Percentiles rank a stretch among this genome's conserved stretches.
Evolutionary conservation across 2,797 vertebrate genomes (phyloP).

Genomic region (Anguilla anguilla): DNA sequence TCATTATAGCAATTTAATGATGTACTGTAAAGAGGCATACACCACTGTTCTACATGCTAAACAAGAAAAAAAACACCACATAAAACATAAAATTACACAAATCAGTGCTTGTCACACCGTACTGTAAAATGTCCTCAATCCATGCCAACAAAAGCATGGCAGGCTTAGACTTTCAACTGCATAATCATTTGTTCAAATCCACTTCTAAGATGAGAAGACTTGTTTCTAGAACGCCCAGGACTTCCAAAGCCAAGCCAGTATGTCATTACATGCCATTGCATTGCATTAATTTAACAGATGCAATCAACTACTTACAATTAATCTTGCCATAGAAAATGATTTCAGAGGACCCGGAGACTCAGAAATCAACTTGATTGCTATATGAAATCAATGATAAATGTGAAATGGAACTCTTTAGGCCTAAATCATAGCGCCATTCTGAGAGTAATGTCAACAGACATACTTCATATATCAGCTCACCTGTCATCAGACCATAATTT

Average conservation of each 20-base stretch:
- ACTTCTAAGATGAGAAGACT: neutral
- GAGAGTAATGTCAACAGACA: neutral
- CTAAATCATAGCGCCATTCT: neutral
- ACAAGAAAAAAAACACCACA: neutral
- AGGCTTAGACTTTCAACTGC: neutral
- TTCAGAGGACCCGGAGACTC: neutral
- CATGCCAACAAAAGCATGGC: neutral
- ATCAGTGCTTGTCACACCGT: neutral
- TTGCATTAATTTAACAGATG: neutral
- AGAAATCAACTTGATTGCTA: neutral
- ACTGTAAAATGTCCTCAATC: neutral
- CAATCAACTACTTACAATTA: neutral
- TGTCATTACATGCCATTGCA: neutral
- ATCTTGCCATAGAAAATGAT: neutral
- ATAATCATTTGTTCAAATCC: neutral
- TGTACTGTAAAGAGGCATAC: neutral
- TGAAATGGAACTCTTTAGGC: neutral
- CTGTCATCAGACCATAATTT: neutral
- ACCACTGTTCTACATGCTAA: neutral
- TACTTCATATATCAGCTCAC: neutral
- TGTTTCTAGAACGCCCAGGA: neutral
- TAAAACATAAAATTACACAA: neutral
- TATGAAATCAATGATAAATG: neutral
- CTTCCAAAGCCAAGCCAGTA: neutral
- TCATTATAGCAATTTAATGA: neutral